These are phyloP conservation scores for Rhabdornis inornatus DNA, from an alignment of 2,113 vertebrate genomes.

Conservation along the genomic window DNA sequence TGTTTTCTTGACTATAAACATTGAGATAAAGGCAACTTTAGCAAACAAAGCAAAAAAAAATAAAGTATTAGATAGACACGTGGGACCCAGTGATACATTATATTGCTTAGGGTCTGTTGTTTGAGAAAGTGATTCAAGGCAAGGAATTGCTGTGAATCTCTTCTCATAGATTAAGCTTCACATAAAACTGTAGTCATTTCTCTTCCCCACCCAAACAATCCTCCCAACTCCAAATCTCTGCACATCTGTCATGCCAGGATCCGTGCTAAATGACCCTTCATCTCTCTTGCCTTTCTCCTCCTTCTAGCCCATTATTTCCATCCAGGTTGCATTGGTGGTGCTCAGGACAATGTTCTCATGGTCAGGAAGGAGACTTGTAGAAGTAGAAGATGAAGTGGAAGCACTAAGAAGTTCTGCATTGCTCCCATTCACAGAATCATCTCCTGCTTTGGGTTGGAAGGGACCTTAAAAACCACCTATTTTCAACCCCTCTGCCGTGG, in stretches of 20 bases:
- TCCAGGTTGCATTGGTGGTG: background rate
- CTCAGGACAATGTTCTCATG: background rate
- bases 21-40: background rate
- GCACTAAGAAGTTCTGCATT: background rate
- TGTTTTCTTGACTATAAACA: background rate
- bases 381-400: background rate
- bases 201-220: background rate
- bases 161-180: background rate
- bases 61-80: background rate
- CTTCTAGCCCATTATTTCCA: background rate
- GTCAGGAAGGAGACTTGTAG: background rate
- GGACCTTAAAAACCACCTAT: background rate
- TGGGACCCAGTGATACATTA: background rate
- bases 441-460: background rate
- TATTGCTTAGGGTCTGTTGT: background rate
- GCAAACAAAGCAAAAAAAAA: background rate
- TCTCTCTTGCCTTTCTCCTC: background rate
- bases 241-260: background rate
- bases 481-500: background rate
- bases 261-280: background rate
- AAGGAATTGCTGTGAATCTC: background rate
- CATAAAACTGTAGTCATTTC: background rate
- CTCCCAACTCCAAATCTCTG: background rate
- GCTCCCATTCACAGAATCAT: background rate
- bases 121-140: background rate